Evolutionary conservation across 2,888 invertebrate genomes (phyloP), one percentile per base, ranked within the genome.

Genomic region (Watsonalla cultraria): DNA sequence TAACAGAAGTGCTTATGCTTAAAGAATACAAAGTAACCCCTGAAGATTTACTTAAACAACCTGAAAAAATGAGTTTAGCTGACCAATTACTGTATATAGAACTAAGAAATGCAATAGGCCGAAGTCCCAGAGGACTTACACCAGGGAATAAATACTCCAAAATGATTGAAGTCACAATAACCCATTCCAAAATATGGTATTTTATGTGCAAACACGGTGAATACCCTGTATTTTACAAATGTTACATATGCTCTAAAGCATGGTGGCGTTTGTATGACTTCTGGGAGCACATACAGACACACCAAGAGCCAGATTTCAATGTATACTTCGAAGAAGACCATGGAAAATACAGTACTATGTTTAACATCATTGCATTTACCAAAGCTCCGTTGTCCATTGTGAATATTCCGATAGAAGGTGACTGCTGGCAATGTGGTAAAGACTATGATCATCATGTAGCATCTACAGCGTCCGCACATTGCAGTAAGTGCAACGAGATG

Each of bases 241-340:
- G 86, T 34, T 78, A 77, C 6, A 56, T 78, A 0, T 86, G 86
- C 42, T 13, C 55, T 0, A 14, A 50, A 0, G 76, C 78, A 0
- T 86, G 79, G 77, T 86, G 85, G 85, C 55, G 72, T 7, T 54
- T 80, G 0, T 34, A 57, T 0, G 72, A 73, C 0, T 84, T 86
- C 37, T 51, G 58, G 0, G 61, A 74, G 0, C 86, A 86, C 46
- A 39, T 83, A 0, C 35, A 45, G 0, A 13, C 0, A 0, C 72
- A 78, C 45, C 13, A 53, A 0, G 33, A 2, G 0, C 9, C 7
- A 0, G 6, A 51, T 0, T 56, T 60, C 0, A 55, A 55, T 0
- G n/a, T 70, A 0, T 14, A 59, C 0, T 46, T 77, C 0, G 66
- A 72, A 6, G 56, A 62, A 0, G 48, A 48, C 0, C 9, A 47